Percentiles rank a stretch among this genome's conserved stretches.
Evolutionary conservation across 2,888 invertebrate species (phyloP).

Genomic region (Macrophya alboannulata): DNA sequence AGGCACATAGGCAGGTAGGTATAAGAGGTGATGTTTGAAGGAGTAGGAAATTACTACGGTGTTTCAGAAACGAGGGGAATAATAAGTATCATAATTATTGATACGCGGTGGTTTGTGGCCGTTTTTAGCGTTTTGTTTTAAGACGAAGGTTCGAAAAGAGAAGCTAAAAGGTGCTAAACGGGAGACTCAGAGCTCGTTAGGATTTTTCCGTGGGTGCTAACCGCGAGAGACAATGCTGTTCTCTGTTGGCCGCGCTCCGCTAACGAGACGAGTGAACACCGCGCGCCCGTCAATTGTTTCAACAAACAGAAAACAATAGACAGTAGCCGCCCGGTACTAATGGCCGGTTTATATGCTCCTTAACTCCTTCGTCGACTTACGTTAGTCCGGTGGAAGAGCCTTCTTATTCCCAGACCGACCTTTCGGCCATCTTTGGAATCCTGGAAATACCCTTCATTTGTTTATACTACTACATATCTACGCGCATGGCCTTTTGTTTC

Average conservation of each 20-base stretch:
- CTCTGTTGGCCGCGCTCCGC: constrained; percentile 70
- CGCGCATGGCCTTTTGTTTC: constrained; percentile 27
- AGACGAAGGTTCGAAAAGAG: constrained; percentile 59
- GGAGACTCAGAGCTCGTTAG: constrained; percentile 75
- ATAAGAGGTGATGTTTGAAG: background rate
- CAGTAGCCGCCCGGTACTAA: constrained; percentile 78
- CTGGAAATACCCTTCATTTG: constrained; percentile 48
- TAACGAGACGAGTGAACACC: constrained; percentile 72
- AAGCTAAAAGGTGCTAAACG: constrained; percentile 56
- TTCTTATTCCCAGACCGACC: constrained; percentile 48
- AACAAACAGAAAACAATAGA: constrained; percentile 78
- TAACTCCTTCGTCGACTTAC: constrained; percentile 62
- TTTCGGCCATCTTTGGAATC: constrained; percentile 48
- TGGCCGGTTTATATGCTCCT: constrained; percentile 78
- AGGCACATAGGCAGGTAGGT: background rate
- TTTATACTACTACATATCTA: constrained; percentile 44
- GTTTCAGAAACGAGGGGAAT: constrained; percentile 33
- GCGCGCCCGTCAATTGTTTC: constrained; percentile 75
- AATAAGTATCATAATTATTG: constrained; percentile 58
- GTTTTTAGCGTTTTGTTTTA: constrained; percentile 59
- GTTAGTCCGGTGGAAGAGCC: constrained; percentile 3
- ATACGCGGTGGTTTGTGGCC: constrained; percentile 51
- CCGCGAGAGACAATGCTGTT: constrained; percentile 73
- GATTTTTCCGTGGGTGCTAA: constrained; percentile 79
- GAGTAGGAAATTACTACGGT: constrained; percentile 10